These are phyloP conservation scores for Plagodis dolabraria DNA, from an alignment of 2,888 invertebrate species.

Conservation along the genomic window DNA sequence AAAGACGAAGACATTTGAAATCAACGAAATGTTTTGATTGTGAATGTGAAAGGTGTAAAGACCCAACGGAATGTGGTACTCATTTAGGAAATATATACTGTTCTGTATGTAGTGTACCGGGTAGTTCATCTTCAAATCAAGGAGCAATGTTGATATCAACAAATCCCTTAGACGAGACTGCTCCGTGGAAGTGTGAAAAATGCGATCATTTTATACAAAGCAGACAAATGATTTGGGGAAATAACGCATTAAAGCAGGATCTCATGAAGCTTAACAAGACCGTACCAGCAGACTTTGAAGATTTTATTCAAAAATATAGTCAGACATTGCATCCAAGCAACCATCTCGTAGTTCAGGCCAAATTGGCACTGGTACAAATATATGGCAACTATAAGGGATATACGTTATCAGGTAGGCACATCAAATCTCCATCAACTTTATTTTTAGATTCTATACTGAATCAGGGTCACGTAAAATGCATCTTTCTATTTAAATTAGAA, in stretches of 20 bases:
- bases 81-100: constrained; percentile 87
- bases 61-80: constrained; percentile 88
- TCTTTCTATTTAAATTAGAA: too few species aligned
- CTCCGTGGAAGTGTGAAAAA: constrained; percentile 87
- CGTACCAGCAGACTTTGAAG: constrained; percentile 84
- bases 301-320: constrained; percentile 86
- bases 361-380: constrained; percentile 88
- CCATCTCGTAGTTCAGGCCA: constrained; percentile 87
- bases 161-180: constrained; percentile 84
- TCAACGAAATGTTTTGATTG: constrained; percentile 89
- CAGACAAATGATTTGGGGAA: constrained; percentile 86
- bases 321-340: constrained; percentile 87
- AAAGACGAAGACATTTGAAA: constrained; percentile 86
- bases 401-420: constrained; percentile 84
- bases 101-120: constrained; percentile 83
- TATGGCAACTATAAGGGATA: constrained; percentile 87
- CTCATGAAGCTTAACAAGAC: constrained; percentile 81
- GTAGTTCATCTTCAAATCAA: constrained; percentile 44
- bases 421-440: constrained; percentile 18
- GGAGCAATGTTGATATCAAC: constrained; percentile 84
- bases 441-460: constrained; percentile 1
- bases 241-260: constrained; percentile 86
- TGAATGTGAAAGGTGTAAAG: constrained; percentile 87
- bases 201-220: constrained; percentile 85
- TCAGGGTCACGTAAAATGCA: too few species aligned